These are phyloP conservation scores for Oncorhynchus gorbuscha DNA, from an alignment of 2,113 vertebrate genomes.

Conservation along the genomic window DNA sequence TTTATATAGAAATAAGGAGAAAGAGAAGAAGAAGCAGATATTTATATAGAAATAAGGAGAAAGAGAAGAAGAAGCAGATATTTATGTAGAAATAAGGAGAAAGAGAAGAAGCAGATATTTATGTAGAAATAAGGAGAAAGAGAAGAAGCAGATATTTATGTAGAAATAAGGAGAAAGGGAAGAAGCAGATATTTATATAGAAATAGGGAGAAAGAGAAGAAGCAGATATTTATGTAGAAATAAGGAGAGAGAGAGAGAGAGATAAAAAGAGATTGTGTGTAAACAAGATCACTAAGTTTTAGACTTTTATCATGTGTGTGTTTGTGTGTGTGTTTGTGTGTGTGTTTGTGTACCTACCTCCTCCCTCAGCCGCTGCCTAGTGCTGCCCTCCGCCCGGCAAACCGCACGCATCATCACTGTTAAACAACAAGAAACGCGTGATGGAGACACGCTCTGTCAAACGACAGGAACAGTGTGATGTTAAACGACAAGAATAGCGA, in stretches of 20 bases:
- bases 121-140: not conserved
- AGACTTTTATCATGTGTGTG: not conserved
- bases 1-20: not conserved
- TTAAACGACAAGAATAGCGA: not conserved
- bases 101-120: not conserved
- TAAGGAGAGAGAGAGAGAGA: not conserved
- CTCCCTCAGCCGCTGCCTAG: not conserved
- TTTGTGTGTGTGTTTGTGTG: not conserved
- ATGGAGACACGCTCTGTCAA: slow-evolving; percentile 6
- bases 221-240: not conserved
- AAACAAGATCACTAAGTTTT: too few species aligned
- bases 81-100: not conserved
- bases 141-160: not conserved
- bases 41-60: not conserved
- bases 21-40: not conserved
- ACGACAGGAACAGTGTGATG: not conserved
- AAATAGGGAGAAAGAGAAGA: not conserved
- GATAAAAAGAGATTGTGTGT: too few species aligned
- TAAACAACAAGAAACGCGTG: not conserved
- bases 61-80: not conserved
- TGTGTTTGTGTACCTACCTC: not conserved
- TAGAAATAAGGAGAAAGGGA: not conserved
- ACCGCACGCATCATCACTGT: not conserved
- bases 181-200: not conserved
- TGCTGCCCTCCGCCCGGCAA: not conserved